Percentiles rank a stretch among this genome's conserved stretches.
Conservation (phyloP, 2,888 invertebrate genomes). For the Erannis defoliaria region DNA sequence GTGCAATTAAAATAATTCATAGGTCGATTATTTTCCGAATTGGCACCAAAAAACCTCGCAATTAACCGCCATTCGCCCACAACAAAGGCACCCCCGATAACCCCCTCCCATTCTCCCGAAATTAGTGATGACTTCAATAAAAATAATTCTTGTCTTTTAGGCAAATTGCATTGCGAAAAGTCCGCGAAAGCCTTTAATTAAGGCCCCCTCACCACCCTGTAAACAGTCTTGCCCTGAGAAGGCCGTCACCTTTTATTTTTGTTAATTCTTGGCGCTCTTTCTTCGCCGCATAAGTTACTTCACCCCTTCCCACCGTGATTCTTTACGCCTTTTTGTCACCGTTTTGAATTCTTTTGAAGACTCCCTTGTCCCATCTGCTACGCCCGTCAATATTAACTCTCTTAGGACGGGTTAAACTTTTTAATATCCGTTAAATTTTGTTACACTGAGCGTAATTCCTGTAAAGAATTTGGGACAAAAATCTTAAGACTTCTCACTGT, state of each 20-base stretch:
- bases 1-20: constrained; percentile 56
- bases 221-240: constrained; percentile 74
- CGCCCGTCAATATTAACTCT: constrained; percentile 87
- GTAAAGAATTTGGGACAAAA: constrained; percentile 65
- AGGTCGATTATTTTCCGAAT: constrained; percentile 66
- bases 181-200: constrained; percentile 86
- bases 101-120: constrained; percentile 68
- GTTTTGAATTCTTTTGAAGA: constrained; percentile 85
- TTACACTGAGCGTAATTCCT: constrained; percentile 78
- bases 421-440: constrained; percentile 87
- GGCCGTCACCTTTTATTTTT: constrained; percentile 84
- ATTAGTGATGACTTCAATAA: constrained; percentile 87
- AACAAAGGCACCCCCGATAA: constrained; percentile 73
- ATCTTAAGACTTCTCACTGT: neutral
- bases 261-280: constrained; percentile 83
- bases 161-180: constrained; percentile 86
- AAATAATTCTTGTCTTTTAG: constrained; percentile 87
- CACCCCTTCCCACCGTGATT: constrained; percentile 79
- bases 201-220: constrained; percentile 79
- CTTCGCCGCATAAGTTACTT: constrained; percentile 86
- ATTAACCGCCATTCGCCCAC: constrained; percentile 82
- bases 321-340: constrained; percentile 87
- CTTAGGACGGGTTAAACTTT: constrained; percentile 80
- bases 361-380: constrained; percentile 85
- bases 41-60: constrained; percentile 75